Conservation (phyloP, 2,888 invertebrate species). For the Drosophila mayaguana region DNA sequence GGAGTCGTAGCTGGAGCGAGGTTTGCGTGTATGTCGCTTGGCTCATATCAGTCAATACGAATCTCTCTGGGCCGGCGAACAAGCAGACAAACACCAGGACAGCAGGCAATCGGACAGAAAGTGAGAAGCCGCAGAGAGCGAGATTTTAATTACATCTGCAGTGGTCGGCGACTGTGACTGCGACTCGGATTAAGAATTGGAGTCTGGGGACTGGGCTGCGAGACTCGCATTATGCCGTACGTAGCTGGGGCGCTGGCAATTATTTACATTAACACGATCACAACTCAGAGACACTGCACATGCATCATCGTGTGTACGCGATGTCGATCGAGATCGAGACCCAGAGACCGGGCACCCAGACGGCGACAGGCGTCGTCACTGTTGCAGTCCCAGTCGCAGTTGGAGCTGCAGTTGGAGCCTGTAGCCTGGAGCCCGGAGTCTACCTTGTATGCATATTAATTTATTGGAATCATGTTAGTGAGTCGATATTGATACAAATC, state of each 20-base stretch:
- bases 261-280: constrained; percentile 85
- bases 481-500: constrained; percentile 85
- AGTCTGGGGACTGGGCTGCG: constrained; percentile 1
- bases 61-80: constrained; percentile 67
- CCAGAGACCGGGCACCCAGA: constrained; percentile 35
- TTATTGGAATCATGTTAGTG: constrained; percentile 85
- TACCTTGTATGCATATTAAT: constrained; percentile 83
- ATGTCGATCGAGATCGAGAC: constrained; percentile 75
- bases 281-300: constrained; percentile 83
- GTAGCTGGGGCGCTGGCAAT: constrained; percentile 75
- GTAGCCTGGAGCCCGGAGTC: constrained; percentile 26
- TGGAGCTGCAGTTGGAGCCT: constrained; percentile 40
- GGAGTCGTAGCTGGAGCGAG: constrained; percentile 29
- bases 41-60: constrained; percentile 77
- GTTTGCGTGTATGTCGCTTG: constrained; percentile 75
- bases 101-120: constrained; percentile 40
- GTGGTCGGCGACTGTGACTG: constrained; percentile 41
- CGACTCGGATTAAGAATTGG: constrained; percentile 15
- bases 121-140: constrained; percentile 66
- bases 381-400: constrained; percentile 28
- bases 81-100: constrained; percentile 59
- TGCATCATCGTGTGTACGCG: constrained; percentile 81
- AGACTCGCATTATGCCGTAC: background rate
- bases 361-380: constrained; percentile 46
- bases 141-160: constrained; percentile 83